phyloP scores from a whole-genome alignment of 2,888 invertebrate genomes.

The Phyllotreta cruciferae region DNA sequence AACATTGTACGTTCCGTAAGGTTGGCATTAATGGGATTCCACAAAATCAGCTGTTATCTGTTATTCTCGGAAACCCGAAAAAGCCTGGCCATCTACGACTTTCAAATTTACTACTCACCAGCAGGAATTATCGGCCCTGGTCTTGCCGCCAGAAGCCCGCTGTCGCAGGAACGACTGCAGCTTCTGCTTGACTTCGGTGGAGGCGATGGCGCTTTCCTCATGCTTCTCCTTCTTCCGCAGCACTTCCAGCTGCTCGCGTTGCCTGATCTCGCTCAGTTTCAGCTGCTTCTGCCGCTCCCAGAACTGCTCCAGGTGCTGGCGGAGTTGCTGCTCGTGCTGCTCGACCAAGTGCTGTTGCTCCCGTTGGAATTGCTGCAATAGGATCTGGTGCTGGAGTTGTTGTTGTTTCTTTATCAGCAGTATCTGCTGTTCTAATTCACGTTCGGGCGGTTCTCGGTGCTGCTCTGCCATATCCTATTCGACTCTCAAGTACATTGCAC shows the following conservation, averaged over 20 bases:
- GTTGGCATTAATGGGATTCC: conserved; percentile 27
- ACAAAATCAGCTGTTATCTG: conserved; percentile 36
- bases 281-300: conserved; percentile 92
- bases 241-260: conserved; percentile 84
- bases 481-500: conserved; percentile 36
- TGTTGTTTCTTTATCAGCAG: conserved; percentile 92
- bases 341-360: conserved; percentile 90
- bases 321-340: conserved; percentile 88
- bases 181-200: conserved; percentile 95
- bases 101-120: conserved; percentile 52
- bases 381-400: conserved; percentile 89
- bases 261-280: conserved; percentile 66
- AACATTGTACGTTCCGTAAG: conserved; percentile 16
- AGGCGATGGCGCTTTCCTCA: conserved; percentile 95
- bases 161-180: conserved; percentile 74
- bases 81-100: conserved; percentile 17
- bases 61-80: conserved; percentile 30
- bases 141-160: conserved; percentile 57
- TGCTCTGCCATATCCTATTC: conserved; percentile 57
- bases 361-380: conserved; percentile 90
- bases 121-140: conserved; percentile 58
- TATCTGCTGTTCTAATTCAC: conserved; percentile 61
- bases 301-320: conserved; percentile 88
- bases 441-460: conserved; percentile 58
- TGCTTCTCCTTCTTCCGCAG: conserved; percentile 93